Base-by-base conservation (phyloP, 2,113 vertebrate species). In the Xyrauchen texanus region DNA sequence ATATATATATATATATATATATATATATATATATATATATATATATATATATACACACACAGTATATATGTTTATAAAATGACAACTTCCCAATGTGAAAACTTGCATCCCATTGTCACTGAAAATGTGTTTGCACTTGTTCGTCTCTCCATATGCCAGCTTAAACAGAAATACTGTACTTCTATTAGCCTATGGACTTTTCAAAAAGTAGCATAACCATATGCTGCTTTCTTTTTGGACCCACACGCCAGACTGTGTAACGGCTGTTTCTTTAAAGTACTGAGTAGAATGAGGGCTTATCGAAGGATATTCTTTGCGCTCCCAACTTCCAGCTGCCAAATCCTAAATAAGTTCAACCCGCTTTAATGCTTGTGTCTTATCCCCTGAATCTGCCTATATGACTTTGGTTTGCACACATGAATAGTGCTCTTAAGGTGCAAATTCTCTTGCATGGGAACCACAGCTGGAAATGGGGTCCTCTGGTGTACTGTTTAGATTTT, bases 291-390 rank as follows among this genome's bases (percentile, higher is more conserved):
- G 21, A 42, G 80, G 81, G 34, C 21, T 71, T 85, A 82, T 53
- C 70, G 68, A 69, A 74, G 5, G 66, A 83, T 82, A 71, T 79
- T 81, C 82, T 5, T 76, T 53, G 76, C 60, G 57, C 58, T 7
- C 66, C 77, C 83, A 86, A 78, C 82, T 15, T 78, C 86, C 90
- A 90, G 89, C 90, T 90, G 90, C 87, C 87, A 83, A 89, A 87
- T 90, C 89, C 88, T 51, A 82, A 89, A 89, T 89, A 85, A 90
- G 88, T 87, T 57, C 60, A 76, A 81, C 87, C 72, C 73, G 86
- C 81, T 88, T 89, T 87, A 87, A 86, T 83, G 81, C 84, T 83
- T 86, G 76, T 69, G 53, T 71, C 88, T 89, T 86, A 87, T 87
- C 80, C 83, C 78, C 55, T 79, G 89, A 90, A 90, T 91, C 85